Evolutionary conservation across 2,113 vertebrate species (phyloP), one percentile per base, ranked within the genome.

Genomic region (Terrapene triunguis): DNA sequence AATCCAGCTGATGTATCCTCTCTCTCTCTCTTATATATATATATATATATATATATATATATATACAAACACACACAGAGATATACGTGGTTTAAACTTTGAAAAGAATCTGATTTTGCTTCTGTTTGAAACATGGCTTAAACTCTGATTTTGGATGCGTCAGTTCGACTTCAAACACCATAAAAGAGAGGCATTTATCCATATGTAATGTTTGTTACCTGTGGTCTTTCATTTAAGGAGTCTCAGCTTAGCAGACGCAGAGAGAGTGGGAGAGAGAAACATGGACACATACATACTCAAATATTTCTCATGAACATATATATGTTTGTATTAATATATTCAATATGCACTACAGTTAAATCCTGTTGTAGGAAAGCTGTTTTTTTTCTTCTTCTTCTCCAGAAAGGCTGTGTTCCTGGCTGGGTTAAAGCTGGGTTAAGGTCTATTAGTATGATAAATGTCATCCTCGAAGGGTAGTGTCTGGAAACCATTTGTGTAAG

Each of bases 381-480:
- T 94, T 69, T 90, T 87, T 89, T 94, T 53, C 85, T 53, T 86
- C 81, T 89, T 62, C 62, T 62, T 87, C 48, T 57, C 62, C 47
- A 44, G 29, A 84, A 89, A 89, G 62, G 42, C 57, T 94, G 82
- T 92, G 42, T 89, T 29, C 51, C 44, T 86, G 65, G 1, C 44
- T 84, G 8, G 54, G 35, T 94, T 96, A 93, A 95, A 88, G 35
- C 78, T 78, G 25, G 82, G 29, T 96, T 95, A 93, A 1, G 0
- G 47, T 79, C 93, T 83, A 84, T 96, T 95, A 95, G 38, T 86
- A 53, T 97, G 97, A 96, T 95, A 65, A 89, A 96, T 97, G 93
- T 91, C 83, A 22, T 87, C 44, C 83, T 97, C 42, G 80, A 74
- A 89, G 57, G 53, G 62, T 88, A 92, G n/a, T 92, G 65, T 79